Percentiles rank a stretch among this genome's conserved stretches.
Conservation (phyloP, 2,113 vertebrate genomes). For the Strix aluco region DNA sequence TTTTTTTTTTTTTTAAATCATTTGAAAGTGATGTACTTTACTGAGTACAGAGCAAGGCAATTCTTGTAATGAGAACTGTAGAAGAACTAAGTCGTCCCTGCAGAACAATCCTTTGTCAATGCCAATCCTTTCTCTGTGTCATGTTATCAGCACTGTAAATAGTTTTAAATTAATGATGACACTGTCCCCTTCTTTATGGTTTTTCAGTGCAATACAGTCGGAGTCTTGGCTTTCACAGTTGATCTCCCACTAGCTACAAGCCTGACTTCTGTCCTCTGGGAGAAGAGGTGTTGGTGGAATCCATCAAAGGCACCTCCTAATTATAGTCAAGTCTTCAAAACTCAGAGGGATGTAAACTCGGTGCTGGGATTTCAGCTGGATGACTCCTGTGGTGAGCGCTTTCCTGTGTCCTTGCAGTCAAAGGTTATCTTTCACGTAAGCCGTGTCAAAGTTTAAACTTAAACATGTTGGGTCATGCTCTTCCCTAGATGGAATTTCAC, state of each 20-base stretch:
- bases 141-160: neutral
- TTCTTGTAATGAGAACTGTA: neutral
- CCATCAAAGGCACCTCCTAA: conserved; percentile 60
- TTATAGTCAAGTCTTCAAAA: conserved; percentile 39
- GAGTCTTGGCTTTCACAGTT: neutral
- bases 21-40: neutral
- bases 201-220: neutral
- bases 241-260: neutral
- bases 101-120: neutral
- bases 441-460: conserved; percentile 14
- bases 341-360: neutral
- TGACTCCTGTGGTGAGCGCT: neutral
- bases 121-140: neutral
- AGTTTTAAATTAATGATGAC: neutral
- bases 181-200: neutral
- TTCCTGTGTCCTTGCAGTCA: conserved; percentile 21
- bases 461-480: neutral
- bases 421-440: conserved; percentile 21
- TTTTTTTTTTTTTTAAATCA: neutral
- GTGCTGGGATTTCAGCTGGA: neutral
- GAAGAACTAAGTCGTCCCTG: neutral
- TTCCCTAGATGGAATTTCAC: neutral
- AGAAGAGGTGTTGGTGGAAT: conserved; percentile 43
- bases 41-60: neutral
- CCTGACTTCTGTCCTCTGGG: conserved; percentile 18